Evolutionary conservation across 1,140 invertebrate species (phyloP).

Genomic region (Drosophila rufa): DNA sequence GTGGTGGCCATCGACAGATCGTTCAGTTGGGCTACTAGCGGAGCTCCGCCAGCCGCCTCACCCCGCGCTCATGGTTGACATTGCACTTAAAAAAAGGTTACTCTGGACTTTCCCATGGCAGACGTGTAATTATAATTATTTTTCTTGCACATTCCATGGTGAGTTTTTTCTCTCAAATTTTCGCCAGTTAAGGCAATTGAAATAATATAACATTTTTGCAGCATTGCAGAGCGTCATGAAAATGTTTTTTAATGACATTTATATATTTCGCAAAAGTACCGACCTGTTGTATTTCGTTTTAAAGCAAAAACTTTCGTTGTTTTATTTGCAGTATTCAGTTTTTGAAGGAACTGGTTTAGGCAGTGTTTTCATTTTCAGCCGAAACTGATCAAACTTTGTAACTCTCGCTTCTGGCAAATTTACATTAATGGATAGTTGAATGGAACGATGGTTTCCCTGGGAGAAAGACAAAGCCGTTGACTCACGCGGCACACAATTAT

Average conservation of each 20-base stretch:
- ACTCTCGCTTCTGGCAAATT: conserved; percentile 17
- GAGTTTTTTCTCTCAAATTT: conserved; percentile 20
- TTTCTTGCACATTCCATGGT: conserved; percentile 44
- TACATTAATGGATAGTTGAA: conserved; percentile 25
- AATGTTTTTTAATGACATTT: conserved; percentile 16
- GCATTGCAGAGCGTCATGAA: conserved; percentile 23
- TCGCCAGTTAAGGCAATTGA: conserved; percentile 36
- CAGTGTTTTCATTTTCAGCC: not conserved
- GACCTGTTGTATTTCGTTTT: not conserved
- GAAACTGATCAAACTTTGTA: not conserved
- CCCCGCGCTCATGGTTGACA: conserved; percentile 30
- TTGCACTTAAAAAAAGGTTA: conserved; percentile 37
- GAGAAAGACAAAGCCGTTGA: conserved; percentile 28
- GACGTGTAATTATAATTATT: conserved; percentile 50
- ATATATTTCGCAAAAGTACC: not conserved
- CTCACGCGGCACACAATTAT: conserved; percentile 40
- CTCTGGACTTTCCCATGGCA: conserved; percentile 56
- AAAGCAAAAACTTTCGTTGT: conserved; percentile 24
- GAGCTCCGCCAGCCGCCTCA: not conserved
- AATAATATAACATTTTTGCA: conserved; percentile 33
- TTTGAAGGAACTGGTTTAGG: conserved; percentile 11
- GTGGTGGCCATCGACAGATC: conserved; percentile 24
- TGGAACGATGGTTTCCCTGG: conserved; percentile 20
- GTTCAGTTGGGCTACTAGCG: conserved; percentile 23
- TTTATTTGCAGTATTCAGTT: conserved; percentile 3